Conservation (phyloP, 30 jellyfish, hydroid and myxozoan genomes). For the Aurelia coerulea region DNA sequence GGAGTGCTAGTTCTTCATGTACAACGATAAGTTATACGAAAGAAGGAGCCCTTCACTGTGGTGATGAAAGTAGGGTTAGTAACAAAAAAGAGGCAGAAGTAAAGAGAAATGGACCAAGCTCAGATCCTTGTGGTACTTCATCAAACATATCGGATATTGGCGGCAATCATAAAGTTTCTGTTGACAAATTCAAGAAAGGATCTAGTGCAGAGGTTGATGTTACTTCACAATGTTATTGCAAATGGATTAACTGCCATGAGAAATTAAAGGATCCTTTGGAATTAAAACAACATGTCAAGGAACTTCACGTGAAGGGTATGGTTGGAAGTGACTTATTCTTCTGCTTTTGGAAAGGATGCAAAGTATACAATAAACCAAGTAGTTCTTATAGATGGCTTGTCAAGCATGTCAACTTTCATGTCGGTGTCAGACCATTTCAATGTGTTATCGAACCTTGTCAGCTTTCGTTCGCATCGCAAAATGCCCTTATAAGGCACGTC, state of each 20-base stretch:
- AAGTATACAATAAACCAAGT: slow-evolving; percentile 86
- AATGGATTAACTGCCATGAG: slow-evolving; percentile 81
- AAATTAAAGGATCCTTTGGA: slow-evolving; percentile 58
- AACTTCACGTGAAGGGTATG: slow-evolving; percentile 66
- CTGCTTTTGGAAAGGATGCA: slow-evolving; percentile 92
- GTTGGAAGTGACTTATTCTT: slow-evolving; percentile 74
- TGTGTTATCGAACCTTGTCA: slow-evolving; percentile 90
- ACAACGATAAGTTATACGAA: too few relatives aligned
- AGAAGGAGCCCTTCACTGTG: too few relatives aligned
- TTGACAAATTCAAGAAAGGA: too few relatives aligned
- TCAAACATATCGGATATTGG: too few relatives aligned
- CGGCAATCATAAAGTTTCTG: too few relatives aligned
- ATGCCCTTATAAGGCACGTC: slow-evolving; percentile 92
- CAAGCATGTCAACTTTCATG: slow-evolving; percentile 85
- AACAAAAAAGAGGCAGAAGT: too few relatives aligned
- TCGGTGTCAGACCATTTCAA: slow-evolving; percentile 84
- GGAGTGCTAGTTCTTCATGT: too few relatives aligned
- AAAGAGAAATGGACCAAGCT: too few relatives aligned
- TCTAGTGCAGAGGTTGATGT: too few relatives aligned
- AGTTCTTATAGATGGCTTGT: slow-evolving; percentile 88
- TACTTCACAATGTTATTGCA: slow-evolving; percentile 23
- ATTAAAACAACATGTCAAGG: slow-evolving; percentile 76
- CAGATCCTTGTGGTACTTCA: too few relatives aligned
- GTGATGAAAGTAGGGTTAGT: too few relatives aligned
- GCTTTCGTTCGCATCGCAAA: slow-evolving; percentile 85